A percentile compares a stretch with the other conserved stretches of the same genome.
phyloP scores from a whole-genome alignment of 92 coral and sea anemone species.

The Parazoanthus atlanticus region DNA sequence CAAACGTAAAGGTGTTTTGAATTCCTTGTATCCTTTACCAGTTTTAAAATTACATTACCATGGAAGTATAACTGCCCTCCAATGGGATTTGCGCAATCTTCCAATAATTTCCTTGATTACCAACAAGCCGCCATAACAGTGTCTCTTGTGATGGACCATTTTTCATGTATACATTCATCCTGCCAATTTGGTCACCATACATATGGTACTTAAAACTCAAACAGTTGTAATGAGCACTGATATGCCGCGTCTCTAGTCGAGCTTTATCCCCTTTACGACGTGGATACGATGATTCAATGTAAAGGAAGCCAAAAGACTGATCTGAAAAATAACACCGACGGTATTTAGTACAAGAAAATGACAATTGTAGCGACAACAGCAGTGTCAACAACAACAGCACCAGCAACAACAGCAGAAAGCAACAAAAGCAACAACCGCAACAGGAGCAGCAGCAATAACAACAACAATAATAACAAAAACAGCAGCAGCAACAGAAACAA shows the following conservation, averaged over 20 bases:
- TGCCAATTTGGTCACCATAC: constrained; percentile 24
- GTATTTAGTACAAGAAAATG: background rate
- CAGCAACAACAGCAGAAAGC: background rate
- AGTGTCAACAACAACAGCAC: background rate
- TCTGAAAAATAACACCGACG: background rate
- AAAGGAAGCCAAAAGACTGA: constrained; percentile 16
- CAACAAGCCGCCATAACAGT: constrained; percentile 40
- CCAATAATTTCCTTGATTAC: constrained; percentile 47
- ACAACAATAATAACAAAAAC: background rate
- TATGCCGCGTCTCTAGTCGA: constrained; percentile 4
- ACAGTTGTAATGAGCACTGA: constrained; percentile 48
- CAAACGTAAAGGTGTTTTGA: background rate
- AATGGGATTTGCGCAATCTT: constrained; percentile 17
- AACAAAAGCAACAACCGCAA: too few relatives aligned
- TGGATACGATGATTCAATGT: constrained; percentile 39
- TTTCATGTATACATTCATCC: constrained; percentile 33
- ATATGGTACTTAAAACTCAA: constrained; percentile 42
- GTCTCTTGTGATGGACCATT: background rate
- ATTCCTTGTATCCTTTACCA: background rate
- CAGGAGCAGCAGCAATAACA: background rate
- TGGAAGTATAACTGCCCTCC: background rate
- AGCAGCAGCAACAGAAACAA: background rate
- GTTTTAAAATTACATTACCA: background rate
- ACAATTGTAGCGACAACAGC: too few relatives aligned
- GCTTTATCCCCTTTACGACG: constrained; percentile 44